These are phyloP conservation scores for Drosophila teissieri DNA, from an alignment of 1,140 invertebrate species.

Conservation along the genomic window DNA sequence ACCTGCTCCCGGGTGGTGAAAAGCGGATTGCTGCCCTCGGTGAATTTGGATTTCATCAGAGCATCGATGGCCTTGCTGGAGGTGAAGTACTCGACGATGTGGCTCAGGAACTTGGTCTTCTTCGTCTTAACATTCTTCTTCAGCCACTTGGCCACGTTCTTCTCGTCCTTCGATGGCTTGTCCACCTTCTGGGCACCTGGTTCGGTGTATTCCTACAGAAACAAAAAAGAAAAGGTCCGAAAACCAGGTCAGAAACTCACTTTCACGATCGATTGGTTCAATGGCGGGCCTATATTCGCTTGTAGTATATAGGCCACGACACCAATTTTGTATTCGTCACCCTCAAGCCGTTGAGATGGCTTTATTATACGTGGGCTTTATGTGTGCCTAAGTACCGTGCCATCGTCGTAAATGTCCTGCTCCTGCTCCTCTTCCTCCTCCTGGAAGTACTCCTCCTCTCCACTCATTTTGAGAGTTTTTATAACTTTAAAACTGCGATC, in stretches of 20 bases:
- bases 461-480: slow-evolving; percentile 43
- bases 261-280: slow-evolving; percentile 24
- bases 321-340: slow-evolving; percentile 64
- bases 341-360: slow-evolving; percentile 22
- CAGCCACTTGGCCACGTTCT: slow-evolving; percentile 96
- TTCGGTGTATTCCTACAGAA: slow-evolving; percentile 76
- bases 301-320: slow-evolving; percentile 67
- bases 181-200: slow-evolving; percentile 86
- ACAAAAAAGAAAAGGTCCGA: slow-evolving; percentile 4
- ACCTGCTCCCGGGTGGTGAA: slow-evolving; percentile 93
- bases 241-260: slow-evolving; percentile 6
- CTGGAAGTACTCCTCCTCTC: slow-evolving; percentile 34
- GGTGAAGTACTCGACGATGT: slow-evolving; percentile 98
- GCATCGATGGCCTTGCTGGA: slow-evolving; percentile 95
- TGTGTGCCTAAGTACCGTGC: slow-evolving; percentile 49
- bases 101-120: slow-evolving; percentile 97
- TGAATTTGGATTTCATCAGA: slow-evolving; percentile 96
- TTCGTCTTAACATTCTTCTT: slow-evolving; percentile 96
- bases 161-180: slow-evolving; percentile 96
- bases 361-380: background rate
- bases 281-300: background rate
- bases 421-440: slow-evolving; percentile 50
- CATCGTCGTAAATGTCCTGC: slow-evolving; percentile 72
- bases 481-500: slow-evolving; percentile 14
- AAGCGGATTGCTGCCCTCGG: slow-evolving; percentile 89